phyloP scores from a whole-genome alignment of 2,113 vertebrate species.

The Pelusios castaneus region DNA sequence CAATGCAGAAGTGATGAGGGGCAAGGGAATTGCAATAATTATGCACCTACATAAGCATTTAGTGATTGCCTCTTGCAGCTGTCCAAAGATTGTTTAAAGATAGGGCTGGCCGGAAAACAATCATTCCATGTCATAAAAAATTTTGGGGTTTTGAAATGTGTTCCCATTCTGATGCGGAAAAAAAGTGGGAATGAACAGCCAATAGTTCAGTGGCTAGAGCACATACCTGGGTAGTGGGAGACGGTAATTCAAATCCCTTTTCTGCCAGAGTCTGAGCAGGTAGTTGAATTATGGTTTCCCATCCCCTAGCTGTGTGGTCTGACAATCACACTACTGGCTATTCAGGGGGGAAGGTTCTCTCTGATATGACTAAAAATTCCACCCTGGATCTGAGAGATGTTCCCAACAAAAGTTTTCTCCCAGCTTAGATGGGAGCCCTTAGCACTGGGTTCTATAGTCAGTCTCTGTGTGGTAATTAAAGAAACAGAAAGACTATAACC shows the following conservation, averaged over 20 bases:
- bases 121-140: background rate
- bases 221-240: background rate
- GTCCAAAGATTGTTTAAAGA: conserved; percentile 33
- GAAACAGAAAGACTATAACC: background rate
- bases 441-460: background rate
- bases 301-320: background rate
- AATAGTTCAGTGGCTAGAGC: background rate
- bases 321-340: background rate
- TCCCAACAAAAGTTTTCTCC: background rate
- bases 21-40: conserved; percentile 39
- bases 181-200: background rate
- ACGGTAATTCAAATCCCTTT: background rate
- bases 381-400: background rate
- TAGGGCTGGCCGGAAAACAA: background rate
- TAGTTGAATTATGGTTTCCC: background rate
- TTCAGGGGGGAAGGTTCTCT: background rate
- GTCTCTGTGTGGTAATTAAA: background rate
- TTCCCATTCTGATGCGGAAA: background rate
- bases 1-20: conserved; percentile 4
- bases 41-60: conserved; percentile 28
- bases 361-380: background rate
- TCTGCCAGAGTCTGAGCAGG: background rate
- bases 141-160: background rate
- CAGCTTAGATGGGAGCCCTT: background rate
- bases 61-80: conserved; percentile 29